Evolutionary conservation across 2,888 invertebrate genomes (phyloP), one percentile per base, ranked within the genome.

Genomic region (Campaea margaritaria): DNA sequence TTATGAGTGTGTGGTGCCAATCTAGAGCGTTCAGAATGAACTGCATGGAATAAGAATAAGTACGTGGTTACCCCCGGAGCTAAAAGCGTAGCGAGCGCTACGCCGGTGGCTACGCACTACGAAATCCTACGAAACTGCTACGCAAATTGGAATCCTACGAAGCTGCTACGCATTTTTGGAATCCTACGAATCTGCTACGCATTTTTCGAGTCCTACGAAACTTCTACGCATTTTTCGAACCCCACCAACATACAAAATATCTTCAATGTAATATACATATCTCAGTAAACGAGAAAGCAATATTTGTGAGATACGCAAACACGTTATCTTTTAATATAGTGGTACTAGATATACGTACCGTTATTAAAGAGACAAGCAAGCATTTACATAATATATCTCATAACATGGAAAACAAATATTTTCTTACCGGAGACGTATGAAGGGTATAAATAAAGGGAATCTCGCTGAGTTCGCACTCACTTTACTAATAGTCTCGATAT

Each of bases 51-150:
- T n/a, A n/a, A n/a, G n/a, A n/a, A n/a, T n/a, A n/a, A n/a, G n/a
- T n/a, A n/a, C n/a, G n/a, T n/a, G n/a, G n/a, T n/a, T n/a, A n/a
- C n/a, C n/a, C 41, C 15, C 42, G 46, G 45, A 44, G 21, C 36
- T 58, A 58, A n/a, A 56, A 39, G 41, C 46, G 58, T 53, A 62
- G 59, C 52, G 49, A 52, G 59, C 60, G 57, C 57, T 60, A 60
- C 60, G 47, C 45, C 61, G 58, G 58, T 54, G 55, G 61, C 62
- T 48, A 42, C 57, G 42, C 42, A 53, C 47, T 52, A 46, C 49
- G 44, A 59, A 52, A 46, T 21, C 3, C 21, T 50, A 51, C 7
- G 28, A 8, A 46, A 46, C 34, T 43, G 16, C 9, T 48, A 48
- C 36, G 34, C 9, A 14, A 8, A 16, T n/a, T n/a, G n/a, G n/a